These are phyloP conservation scores for Ardeotis arabs DNA, from an alignment of 2,113 vertebrate genomes.

Conservation along the genomic window DNA sequence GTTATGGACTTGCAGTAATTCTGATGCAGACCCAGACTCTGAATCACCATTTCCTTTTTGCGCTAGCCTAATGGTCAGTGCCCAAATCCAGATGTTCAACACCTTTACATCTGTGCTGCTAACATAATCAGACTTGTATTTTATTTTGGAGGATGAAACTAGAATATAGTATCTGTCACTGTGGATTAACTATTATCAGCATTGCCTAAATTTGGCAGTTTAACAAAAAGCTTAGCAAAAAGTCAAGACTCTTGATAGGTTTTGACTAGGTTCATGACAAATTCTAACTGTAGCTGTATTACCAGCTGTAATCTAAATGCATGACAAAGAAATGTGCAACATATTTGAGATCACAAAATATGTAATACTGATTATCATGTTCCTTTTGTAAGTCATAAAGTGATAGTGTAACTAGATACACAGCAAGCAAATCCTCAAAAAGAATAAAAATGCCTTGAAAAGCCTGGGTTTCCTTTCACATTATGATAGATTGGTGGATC, in stretches of 20 bases:
- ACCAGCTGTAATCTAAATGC: not conserved
- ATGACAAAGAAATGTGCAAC: not conserved
- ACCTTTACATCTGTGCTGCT: not conserved
- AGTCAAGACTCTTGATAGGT: not conserved
- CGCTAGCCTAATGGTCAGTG: not conserved
- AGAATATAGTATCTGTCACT: not conserved
- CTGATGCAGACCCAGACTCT: not conserved
- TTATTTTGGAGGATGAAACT: not conserved
- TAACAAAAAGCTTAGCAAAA: not conserved
- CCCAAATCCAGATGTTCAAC: not conserved
- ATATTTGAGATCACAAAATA: not conserved
- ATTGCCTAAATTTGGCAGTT: not conserved
- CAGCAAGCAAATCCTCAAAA: not conserved
- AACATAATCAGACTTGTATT: not conserved
- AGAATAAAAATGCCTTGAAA: not conserved
- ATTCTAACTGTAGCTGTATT: not conserved
- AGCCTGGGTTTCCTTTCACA: not conserved
- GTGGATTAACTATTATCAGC: not conserved
- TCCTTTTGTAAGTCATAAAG: not conserved
- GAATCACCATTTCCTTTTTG: not conserved
- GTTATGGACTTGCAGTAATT: not conserved
- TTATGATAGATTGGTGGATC: not conserved
- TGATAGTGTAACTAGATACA: not conserved
- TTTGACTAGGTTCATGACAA: not conserved
- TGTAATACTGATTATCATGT: not conserved